Conservation (phyloP, 2,888 invertebrate species). For the Lamproptera curius region DNA sequence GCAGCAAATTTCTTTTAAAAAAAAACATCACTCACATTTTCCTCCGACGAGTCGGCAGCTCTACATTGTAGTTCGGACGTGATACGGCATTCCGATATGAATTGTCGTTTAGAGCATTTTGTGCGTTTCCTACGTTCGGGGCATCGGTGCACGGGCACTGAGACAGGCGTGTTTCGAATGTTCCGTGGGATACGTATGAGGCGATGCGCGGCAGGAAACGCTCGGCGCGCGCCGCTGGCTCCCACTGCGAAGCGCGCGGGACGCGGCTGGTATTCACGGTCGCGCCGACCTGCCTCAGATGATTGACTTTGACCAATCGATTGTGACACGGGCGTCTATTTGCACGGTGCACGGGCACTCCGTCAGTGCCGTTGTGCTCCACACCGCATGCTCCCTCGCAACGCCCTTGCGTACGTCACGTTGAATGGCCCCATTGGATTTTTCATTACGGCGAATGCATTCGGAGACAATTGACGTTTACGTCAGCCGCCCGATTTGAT, state of each 20-base stretch:
- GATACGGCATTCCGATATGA: slow-evolving; percentile 39
- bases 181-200: slow-evolving; percentile 11
- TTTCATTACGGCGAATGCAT: slow-evolving; percentile 25
- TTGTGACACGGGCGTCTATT: slow-evolving; percentile 51
- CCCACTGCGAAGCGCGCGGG: slow-evolving; percentile 52
- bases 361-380: slow-evolving; percentile 43
- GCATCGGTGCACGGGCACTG: slow-evolving; percentile 35
- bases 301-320: slow-evolving; percentile 74
- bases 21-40: slow-evolving; percentile 66
- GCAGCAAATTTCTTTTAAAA: no score
- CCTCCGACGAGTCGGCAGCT: slow-evolving; percentile 60
- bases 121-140: slow-evolving; percentile 27
- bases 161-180: slow-evolving; percentile 19
- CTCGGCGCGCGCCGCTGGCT: slow-evolving; percentile 51
- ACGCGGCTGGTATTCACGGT: slow-evolving; percentile 65
- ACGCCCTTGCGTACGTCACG: slow-evolving; percentile 49
- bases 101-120: slow-evolving; percentile 39
- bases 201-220: slow-evolving; percentile 46
- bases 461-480: slow-evolving; percentile 19
- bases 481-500: slow-evolving; percentile 12
- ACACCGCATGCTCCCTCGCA: slow-evolving; percentile 35
- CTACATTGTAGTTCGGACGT: slow-evolving; percentile 63
- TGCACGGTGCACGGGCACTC: slow-evolving; percentile 46
- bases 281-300: slow-evolving; percentile 64
- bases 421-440: slow-evolving; percentile 45